These are phyloP conservation scores for Esox masquinongy DNA, from an alignment of 2,797 vertebrate genomes.

Conservation along the genomic window DNA sequence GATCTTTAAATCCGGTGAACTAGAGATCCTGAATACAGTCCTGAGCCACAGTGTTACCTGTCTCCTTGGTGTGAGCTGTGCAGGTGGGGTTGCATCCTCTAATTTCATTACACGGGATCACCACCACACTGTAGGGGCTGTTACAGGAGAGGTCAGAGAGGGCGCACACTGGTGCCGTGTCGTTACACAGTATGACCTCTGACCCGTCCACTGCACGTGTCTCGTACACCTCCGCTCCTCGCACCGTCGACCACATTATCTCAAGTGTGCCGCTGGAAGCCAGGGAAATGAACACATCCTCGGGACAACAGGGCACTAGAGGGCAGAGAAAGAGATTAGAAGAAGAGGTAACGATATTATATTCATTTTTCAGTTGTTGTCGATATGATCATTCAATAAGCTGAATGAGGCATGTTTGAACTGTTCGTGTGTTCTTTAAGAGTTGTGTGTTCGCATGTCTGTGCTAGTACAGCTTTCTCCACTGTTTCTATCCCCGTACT, in stretches of 20 bases:
- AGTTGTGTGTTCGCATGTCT: not conserved
- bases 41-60: slow-evolving; percentile 70
- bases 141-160: slow-evolving; percentile 85
- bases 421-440: not conserved
- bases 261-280: slow-evolving; percentile 81
- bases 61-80: slow-evolving; percentile 65
- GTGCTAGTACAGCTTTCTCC: too few species aligned
- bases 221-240: slow-evolving; percentile 85
- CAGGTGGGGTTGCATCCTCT: slow-evolving; percentile 82
- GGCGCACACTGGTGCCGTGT: slow-evolving; percentile 81
- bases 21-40: too few species aligned
- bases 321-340: not conserved
- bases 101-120: slow-evolving; percentile 84
- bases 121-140: slow-evolving; percentile 78
- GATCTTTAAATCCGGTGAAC: too few species aligned
- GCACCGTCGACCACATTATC: slow-evolving; percentile 79
- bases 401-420: not conserved
- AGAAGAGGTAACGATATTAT: not conserved
- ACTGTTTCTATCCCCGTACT: too few species aligned
- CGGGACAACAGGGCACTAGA: slow-evolving; percentile 89
- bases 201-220: slow-evolving; percentile 71
- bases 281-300: slow-evolving; percentile 64
- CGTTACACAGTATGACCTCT: slow-evolving; percentile 76
- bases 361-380: not conserved
- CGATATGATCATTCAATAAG: not conserved